Percentiles rank a stretch among this genome's conserved stretches.
Evolutionary conservation across 2,888 invertebrate species (phyloP).

Genomic region (Zeuzera pyrina): DNA sequence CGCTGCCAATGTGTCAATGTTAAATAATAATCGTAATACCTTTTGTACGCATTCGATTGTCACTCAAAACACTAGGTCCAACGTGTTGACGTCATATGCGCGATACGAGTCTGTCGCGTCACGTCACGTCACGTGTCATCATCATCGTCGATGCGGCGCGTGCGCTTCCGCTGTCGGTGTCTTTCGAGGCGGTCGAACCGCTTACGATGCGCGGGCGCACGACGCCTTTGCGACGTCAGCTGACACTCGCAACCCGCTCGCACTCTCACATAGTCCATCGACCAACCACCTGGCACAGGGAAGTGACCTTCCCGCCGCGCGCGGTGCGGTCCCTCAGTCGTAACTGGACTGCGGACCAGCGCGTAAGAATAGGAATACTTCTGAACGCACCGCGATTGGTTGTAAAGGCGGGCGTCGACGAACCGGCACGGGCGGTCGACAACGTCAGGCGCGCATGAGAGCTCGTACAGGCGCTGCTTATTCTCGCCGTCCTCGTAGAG

Average conservation of each 20-base stretch:
- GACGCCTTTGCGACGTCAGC: slow-evolving; percentile 74
- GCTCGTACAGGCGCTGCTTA: slow-evolving; percentile 83
- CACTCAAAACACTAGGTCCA: too few species aligned
- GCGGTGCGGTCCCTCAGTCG: slow-evolving; percentile 48
- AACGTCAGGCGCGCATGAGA: slow-evolving; percentile 81
- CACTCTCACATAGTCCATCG: slow-evolving; percentile 86
- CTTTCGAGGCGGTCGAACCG: slow-evolving; percentile 28
- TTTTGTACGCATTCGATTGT: too few species aligned
- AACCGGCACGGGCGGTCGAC: slow-evolving; percentile 82
- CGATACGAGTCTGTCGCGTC: neutral
- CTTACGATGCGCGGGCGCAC: slow-evolving; percentile 38
- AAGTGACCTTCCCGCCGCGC: slow-evolving; percentile 52
- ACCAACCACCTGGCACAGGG: slow-evolving; percentile 76
- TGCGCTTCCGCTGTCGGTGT: slow-evolving; percentile 49
- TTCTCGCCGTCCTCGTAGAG: slow-evolving; percentile 82
- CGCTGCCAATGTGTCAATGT: too few species aligned
- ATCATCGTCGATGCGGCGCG: slow-evolving; percentile 40
- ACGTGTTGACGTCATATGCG: too few species aligned
- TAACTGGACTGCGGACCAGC: slow-evolving; percentile 76
- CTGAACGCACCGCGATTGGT: slow-evolving; percentile 85
- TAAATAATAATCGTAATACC: too few species aligned
- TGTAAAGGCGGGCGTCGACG: slow-evolving; percentile 78
- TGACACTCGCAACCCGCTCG: slow-evolving; percentile 90
- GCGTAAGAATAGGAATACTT: slow-evolving; percentile 89
- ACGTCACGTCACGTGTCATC: slow-evolving; percentile 49